These are phyloP conservation scores for Tetheella fluctuosa DNA, from an alignment of 2,888 invertebrate genomes.

Conservation along the genomic window DNA sequence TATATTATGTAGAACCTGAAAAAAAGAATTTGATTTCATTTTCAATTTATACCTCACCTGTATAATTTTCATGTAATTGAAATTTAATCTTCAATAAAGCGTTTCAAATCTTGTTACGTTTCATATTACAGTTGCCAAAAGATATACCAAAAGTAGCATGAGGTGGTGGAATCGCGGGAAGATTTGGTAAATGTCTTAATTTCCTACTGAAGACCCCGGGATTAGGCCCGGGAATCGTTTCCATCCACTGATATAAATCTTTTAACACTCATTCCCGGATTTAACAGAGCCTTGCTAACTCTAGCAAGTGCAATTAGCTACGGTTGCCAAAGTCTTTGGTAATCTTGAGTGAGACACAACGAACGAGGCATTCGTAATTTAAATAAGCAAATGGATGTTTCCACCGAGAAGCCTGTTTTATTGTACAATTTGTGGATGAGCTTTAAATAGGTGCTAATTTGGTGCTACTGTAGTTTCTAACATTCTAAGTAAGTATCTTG, in stretches of 20 bases:
- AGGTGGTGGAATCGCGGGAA: slow-evolving; percentile 27
- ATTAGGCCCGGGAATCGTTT: slow-evolving; percentile 60
- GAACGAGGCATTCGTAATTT: slow-evolving; percentile 66
- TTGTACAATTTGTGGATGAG: neutral
- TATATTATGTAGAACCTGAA: neutral
- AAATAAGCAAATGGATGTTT: slow-evolving; percentile 46
- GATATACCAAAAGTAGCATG: slow-evolving; percentile 23
- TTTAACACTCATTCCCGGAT: slow-evolving; percentile 77
- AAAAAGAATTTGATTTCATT: neutral
- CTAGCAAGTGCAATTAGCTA: slow-evolving; percentile 79
- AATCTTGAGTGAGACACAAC: slow-evolving; percentile 65
- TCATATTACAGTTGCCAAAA: slow-evolving; percentile 18
- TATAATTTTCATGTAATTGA: slow-evolving; percentile 7
- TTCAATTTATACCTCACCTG: slow-evolving; percentile 3
- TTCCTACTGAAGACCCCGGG: slow-evolving; percentile 59
- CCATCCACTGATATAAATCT: slow-evolving; percentile 78
- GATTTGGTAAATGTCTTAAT: slow-evolving; percentile 67
- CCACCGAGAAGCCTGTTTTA: slow-evolving; percentile 6
- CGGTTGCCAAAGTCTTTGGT: slow-evolving; percentile 61
- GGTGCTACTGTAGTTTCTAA: neutral
- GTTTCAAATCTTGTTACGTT: slow-evolving; percentile 17
- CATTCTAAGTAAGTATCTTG: neutral
- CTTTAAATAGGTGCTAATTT: neutral
- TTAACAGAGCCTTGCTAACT: slow-evolving; percentile 68
- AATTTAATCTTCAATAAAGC: slow-evolving; percentile 12